A percentile compares a stretch with the other conserved stretches of the same genome.
Conservation (phyloP, 2,113 vertebrate genomes). For the Salvelinus sp. region DNA sequence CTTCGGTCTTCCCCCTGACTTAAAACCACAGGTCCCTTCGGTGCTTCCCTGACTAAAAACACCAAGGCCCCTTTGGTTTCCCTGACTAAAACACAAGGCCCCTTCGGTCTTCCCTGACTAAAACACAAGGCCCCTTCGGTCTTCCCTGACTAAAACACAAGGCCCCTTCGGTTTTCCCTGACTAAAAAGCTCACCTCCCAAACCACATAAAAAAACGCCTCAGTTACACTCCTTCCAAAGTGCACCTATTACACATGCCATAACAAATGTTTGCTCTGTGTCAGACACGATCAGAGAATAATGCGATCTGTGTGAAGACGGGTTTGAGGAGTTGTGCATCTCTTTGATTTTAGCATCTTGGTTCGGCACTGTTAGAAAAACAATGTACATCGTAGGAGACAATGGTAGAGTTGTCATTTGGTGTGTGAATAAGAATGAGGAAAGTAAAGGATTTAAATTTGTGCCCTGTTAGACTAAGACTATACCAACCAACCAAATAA, state of each 20-base stretch:
- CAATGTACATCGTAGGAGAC: not conserved
- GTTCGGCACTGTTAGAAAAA: not conserved
- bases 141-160: not conserved
- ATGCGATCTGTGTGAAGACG: not conserved
- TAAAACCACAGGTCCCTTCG: no score
- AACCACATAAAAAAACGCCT: slow-evolving; percentile 39
- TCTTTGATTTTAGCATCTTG: not conserved
- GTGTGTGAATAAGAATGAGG: not conserved
- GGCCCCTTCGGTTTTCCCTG: slow-evolving; percentile 16
- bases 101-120: no score
- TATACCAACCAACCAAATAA: not conserved
- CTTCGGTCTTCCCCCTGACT: no score
- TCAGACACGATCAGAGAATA: not conserved
- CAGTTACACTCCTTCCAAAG: slow-evolving; percentile 2
- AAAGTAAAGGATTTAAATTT: not conserved
- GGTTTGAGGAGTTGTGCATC: not conserved
- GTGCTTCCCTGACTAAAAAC: no score
- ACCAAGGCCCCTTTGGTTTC: no score
- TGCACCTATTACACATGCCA: not conserved
- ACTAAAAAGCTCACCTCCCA: slow-evolving; percentile 14
- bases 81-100: no score
- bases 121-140: no score
- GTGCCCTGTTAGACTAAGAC: not conserved
- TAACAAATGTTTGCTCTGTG: slow-evolving; percentile 13
- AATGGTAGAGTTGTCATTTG: not conserved